phyloP scores from a whole-genome alignment of 2,113 vertebrate genomes.

The Brachyistius frenatus region DNA sequence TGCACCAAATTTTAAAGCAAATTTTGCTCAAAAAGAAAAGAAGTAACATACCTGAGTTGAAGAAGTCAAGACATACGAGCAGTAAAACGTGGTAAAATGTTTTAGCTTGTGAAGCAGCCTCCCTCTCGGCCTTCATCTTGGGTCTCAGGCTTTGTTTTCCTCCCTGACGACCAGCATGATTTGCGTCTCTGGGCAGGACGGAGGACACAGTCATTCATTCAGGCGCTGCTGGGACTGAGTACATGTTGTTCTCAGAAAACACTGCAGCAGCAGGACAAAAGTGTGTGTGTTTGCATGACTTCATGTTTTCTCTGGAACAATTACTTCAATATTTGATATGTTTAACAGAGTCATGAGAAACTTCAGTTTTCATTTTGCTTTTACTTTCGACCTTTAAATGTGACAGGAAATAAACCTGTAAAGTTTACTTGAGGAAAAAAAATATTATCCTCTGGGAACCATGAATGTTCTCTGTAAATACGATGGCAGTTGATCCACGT shows the following conservation, averaged over 20 bases:
- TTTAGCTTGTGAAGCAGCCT: constrained; percentile 77
- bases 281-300: constrained; percentile 30
- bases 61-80: constrained; percentile 79
- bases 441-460: not conserved
- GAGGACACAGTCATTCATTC: constrained; percentile 85
- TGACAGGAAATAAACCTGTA: not conserved
- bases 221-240: constrained; percentile 84
- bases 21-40: not conserved
- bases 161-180: constrained; percentile 89
- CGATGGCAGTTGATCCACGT: too few relatives aligned
- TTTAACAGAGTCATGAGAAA: not conserved
- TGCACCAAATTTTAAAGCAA: not conserved
- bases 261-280: constrained; percentile 50
- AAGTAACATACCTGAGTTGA: constrained; percentile 86
- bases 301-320: not conserved
- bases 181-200: constrained; percentile 86
- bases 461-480: not conserved
- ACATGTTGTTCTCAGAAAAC: constrained; percentile 76
- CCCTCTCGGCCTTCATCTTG: constrained; percentile 90
- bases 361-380: not conserved
- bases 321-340: too few relatives aligned
- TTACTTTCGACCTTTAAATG: not conserved
- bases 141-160: constrained; percentile 84
- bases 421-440: not conserved
- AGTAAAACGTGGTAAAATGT: constrained; percentile 72